These are phyloP conservation scores for Aurelia aurita complex sp. Pacific DNA, from an alignment of 30 jellyfish, hydroid and myxozoan species.

Conservation along the genomic window DNA sequence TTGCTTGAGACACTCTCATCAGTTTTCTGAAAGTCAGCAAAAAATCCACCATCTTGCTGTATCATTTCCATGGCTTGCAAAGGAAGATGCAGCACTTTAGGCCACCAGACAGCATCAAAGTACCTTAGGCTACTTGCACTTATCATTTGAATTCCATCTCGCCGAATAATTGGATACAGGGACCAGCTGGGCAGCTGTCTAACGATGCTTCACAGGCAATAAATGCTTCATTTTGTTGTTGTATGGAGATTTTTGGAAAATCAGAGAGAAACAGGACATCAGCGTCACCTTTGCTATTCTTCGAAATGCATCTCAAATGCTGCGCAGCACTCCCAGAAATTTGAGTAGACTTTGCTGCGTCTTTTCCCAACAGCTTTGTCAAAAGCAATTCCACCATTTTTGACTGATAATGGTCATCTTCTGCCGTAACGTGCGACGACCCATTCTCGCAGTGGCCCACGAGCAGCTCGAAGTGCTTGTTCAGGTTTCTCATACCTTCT, in stretches of 20 bases:
- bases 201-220: constrained; percentile 35
- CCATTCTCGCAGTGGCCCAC: constrained; percentile 35
- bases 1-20: constrained; percentile 19
- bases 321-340: constrained; percentile 67
- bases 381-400: not conserved
- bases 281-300: constrained; percentile 47
- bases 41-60: not conserved
- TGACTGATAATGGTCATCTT: constrained; percentile 12
- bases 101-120: constrained; percentile 50
- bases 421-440: constrained; percentile 35
- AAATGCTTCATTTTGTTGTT: constrained; percentile 1
- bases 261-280: constrained; percentile 37
- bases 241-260: constrained; percentile 35
- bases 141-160: constrained; percentile 3
- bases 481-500: too few relatives aligned
- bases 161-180: constrained; percentile 19
- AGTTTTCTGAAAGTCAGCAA: constrained; percentile 21
- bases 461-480: too few relatives aligned
- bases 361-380: constrained; percentile 7
- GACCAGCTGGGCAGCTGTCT: not conserved
- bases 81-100: constrained; percentile 18
- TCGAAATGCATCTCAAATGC: constrained; percentile 46
- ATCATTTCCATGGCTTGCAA: constrained; percentile 18
- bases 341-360: not conserved
- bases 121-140: constrained; percentile 49